These are phyloP conservation scores for Drosophila yakuba DNA, from an alignment of 1,140 invertebrate genomes.

Conservation along the genomic window DNA sequence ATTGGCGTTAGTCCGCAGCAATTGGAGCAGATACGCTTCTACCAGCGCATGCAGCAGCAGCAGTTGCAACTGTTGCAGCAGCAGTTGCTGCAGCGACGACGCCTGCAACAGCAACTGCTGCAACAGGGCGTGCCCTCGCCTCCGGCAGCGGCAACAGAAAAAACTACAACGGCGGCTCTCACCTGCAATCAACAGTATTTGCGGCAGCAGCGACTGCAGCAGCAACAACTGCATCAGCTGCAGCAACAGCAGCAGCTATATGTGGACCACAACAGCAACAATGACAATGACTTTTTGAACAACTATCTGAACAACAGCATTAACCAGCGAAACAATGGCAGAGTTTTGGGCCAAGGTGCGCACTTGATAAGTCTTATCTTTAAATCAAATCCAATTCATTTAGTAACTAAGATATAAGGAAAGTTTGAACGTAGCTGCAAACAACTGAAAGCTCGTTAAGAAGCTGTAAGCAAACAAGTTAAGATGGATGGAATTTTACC, in stretches of 20 bases:
- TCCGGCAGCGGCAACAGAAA: conserved; percentile 33
- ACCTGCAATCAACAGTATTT: conserved; percentile 83
- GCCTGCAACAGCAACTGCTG: conserved; percentile 68
- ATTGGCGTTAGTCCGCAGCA: conserved; percentile 68
- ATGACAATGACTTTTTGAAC: conserved; percentile 64
- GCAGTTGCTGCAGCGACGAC: conserved; percentile 70
- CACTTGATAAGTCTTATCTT: conserved; percentile 27
- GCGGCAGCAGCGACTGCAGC: conserved; percentile 63
- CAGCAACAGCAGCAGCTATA: conserved; percentile 32
- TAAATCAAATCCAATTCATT: conserved; percentile 18
- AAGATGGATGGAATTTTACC: too few species aligned
- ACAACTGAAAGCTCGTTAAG: neutral
- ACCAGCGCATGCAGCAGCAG: conserved; percentile 80
- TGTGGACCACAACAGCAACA: conserved; percentile 58
- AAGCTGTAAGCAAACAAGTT: too few species aligned
- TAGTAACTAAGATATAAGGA: neutral
- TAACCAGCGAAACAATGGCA: conserved; percentile 44
- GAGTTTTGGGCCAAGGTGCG: conserved; percentile 67
- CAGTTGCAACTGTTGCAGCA: conserved; percentile 77
- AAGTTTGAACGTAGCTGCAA: neutral
- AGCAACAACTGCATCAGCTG: conserved; percentile 6
- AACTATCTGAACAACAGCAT: conserved; percentile 48
- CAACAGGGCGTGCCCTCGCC: conserved; percentile 64
- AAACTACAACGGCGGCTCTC: conserved; percentile 52
- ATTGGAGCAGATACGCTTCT: conserved; percentile 75